Base-by-base conservation (phyloP, 2,797 vertebrate genomes). In the Brachyalestes nurse region DNA sequence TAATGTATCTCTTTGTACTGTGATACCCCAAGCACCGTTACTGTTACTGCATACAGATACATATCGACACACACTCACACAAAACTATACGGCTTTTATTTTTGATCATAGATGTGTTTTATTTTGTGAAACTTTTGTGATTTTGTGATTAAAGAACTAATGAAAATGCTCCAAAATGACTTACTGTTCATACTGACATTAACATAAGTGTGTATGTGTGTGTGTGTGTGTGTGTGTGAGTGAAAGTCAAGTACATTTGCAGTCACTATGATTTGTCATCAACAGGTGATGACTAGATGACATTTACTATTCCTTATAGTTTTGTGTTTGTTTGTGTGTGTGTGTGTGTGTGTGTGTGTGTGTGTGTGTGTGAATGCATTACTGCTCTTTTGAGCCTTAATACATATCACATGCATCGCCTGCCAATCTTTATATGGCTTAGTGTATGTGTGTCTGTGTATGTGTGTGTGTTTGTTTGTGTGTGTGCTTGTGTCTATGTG, bases 211-310 rank as follows among this genome's bases (percentile, higher is more conserved):
- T 45, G 42, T 45, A 5, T 45, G 42, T 45, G 42, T 45, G 78
- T 64, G 60, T 78, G 38, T 77, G 64, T 64, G 38, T 83, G 47
- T 49, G n/a, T 81, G 67, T 61, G 67, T 72, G 25, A 10, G 21
- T 38, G 5, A 38, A n/a, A 5, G 58, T n/a, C 78, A n/a, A 19
- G 17, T 23, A 45, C 28, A 28, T 28, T 28, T 28, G 1, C 34
- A 38, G 62, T 19, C 6, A 40, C 38, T 67, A 40, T 45, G 61
- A 2, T 34, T 34, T 64, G 13, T 34, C n/a, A 9, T 25, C 28
- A 66, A 40, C 65, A 67, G 38, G 40, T 21, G n/a, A 40, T 21
- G 65, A 9, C 21, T 49, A 21, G 42, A 23, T 45, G 61, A 38
- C 60, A 61, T 25, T 61, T 61, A 60, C 28, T 25, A 13, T 25